Percentiles rank a stretch among this genome's conserved stretches.
Evolutionary conservation across 1,140 invertebrate species (phyloP).

Genomic region (Penaeus indicus): DNA sequence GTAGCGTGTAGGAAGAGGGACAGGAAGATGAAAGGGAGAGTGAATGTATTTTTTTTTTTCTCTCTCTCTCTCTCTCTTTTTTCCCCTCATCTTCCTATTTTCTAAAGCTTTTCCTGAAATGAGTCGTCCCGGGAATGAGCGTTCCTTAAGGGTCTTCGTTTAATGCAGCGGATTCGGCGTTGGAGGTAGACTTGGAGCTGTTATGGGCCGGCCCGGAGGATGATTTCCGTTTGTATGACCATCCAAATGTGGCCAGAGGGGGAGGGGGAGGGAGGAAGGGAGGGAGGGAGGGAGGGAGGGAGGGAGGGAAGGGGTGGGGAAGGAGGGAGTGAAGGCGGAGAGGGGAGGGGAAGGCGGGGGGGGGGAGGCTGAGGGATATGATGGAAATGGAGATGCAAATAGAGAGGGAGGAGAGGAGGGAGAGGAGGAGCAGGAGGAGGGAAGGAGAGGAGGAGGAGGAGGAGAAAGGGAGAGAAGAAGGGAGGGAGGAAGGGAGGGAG

Average conservation of each 20-base stretch:
- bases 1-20: no score
- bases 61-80: no score
- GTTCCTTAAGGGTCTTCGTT: no score
- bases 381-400: neutral
- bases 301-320: neutral
- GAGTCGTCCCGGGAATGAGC: no score
- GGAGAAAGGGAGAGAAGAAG: neutral
- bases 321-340: neutral
- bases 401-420: neutral
- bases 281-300: neutral
- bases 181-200: no score
- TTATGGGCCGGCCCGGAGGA: no score
- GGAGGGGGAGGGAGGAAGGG: neutral
- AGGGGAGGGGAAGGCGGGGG: conserved; percentile 3
- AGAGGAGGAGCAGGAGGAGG: neutral
- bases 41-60: no score
- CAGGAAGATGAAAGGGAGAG: no score
- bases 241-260: neutral
- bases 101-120: no score
- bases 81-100: no score
- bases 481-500: neutral
- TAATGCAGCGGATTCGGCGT: no score
- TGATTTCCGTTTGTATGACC: conserved; percentile 2
- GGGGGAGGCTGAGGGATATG: neutral
- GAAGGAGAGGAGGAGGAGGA: neutral